These are phyloP conservation scores for Bombyx mori DNA, from an alignment of 1,140 invertebrate species.

Conservation along the genomic window DNA sequence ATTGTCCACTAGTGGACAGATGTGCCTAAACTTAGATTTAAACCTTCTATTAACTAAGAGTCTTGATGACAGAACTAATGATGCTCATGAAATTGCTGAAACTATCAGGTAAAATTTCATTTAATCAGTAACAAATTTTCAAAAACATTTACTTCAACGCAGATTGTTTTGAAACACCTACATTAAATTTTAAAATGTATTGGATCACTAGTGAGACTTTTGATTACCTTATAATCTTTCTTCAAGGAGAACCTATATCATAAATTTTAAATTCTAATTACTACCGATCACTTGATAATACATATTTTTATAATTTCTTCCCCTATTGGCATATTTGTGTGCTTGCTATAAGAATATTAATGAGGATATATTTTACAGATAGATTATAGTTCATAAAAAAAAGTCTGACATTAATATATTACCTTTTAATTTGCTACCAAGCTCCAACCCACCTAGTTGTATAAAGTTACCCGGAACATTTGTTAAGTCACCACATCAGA, in stretches of 20 bases:
- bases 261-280: too few species aligned
- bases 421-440: too few species aligned
- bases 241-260: too few species aligned
- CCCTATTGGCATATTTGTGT: background rate
- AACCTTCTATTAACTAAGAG: constrained; percentile 37
- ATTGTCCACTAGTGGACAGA: constrained; percentile 41
- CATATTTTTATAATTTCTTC: background rate
- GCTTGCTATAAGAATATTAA: background rate
- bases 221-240: too few species aligned
- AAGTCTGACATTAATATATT: too few species aligned
- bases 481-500: too few species aligned
- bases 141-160: background rate
- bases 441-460: too few species aligned
- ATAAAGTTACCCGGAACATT: too few species aligned
- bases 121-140: background rate
- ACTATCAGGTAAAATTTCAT: constrained; percentile 35
- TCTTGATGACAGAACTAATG: constrained; percentile 31
- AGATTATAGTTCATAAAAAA: too few species aligned
- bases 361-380: too few species aligned
- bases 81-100: constrained; percentile 46
- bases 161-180: background rate
- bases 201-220: background rate
- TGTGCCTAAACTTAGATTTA: constrained; percentile 47
- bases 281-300: too few species aligned
- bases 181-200: constrained; percentile 1